These are phyloP conservation scores for Panulirus ornatus DNA, from an alignment of 1,140 invertebrate genomes.

Conservation along the genomic window DNA sequence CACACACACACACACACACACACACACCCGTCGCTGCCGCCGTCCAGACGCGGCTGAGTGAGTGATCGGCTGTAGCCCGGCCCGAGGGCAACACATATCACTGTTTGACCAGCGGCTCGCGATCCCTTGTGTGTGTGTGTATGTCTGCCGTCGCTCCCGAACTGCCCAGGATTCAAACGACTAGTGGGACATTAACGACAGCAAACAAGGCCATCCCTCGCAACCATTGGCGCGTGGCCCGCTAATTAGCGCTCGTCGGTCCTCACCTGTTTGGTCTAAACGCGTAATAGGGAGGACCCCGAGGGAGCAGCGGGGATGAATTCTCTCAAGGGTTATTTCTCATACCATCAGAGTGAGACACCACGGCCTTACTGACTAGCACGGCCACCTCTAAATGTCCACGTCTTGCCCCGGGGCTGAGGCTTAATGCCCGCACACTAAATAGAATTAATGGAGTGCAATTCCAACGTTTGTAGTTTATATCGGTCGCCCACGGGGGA, in stretches of 20 bases:
- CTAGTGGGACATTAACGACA: neutral
- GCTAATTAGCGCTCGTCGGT: slow-evolving; percentile 7
- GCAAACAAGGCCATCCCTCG: neutral
- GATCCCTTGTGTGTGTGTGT: too few relatives aligned
- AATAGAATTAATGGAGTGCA: slow-evolving; percentile 50
- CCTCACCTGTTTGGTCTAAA: slow-evolving; percentile 1
- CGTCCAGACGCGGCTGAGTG: too few relatives aligned
- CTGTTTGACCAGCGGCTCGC: too few relatives aligned
- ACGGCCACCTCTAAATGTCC: neutral
- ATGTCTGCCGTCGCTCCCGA: neutral
- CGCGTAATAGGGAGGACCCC: neutral
- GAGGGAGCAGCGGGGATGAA: neutral
- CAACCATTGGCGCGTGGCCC: neutral
- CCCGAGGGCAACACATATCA: neutral
- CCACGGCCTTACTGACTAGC: neutral
- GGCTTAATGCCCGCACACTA: slow-evolving; percentile 20
- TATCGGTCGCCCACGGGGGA: neutral
- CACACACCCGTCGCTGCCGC: neutral
- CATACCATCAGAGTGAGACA: neutral
- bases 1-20: too few relatives aligned
- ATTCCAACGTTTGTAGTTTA: slow-evolving; percentile 32
- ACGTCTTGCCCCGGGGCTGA: neutral
- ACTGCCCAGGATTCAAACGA: neutral
- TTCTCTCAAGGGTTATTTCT: slow-evolving; percentile 2
- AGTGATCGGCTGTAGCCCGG: neutral